phyloP scores from a whole-genome alignment of 1,140 invertebrate genomes.

The Drosophila hydei region DNA sequence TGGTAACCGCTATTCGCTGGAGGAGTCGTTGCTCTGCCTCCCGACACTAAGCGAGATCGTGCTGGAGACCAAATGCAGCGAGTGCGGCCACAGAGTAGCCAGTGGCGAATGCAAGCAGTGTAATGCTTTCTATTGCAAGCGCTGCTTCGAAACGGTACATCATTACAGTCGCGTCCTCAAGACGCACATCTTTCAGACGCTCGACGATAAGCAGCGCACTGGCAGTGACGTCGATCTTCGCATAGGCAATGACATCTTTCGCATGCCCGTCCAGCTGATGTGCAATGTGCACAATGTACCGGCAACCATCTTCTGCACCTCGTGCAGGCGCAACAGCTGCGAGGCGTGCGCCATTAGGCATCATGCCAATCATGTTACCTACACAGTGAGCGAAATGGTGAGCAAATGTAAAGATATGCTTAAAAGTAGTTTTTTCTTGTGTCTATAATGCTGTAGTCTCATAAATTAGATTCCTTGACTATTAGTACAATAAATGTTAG shows the following conservation, averaged over 20 bases:
- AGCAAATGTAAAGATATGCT: too few species aligned
- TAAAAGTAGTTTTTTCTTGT: too few species aligned
- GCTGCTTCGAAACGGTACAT: constrained; percentile 66
- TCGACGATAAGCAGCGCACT: not conserved
- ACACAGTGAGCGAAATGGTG: constrained; percentile 28
- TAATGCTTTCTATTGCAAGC: constrained; percentile 59
- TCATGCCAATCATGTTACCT: constrained; percentile 17
- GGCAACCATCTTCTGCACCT: constrained; percentile 35
- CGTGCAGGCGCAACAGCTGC: constrained; percentile 31
- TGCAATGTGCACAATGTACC: constrained; percentile 38
- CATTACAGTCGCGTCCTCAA: constrained; percentile 62
- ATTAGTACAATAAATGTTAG: too few species aligned
- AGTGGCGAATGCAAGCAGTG: constrained; percentile 61
- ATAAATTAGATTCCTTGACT: too few species aligned
- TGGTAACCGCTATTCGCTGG: constrained; percentile 24
- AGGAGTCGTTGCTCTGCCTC: constrained; percentile 19
- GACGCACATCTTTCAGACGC: constrained; percentile 37
- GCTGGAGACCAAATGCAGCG: constrained; percentile 51
- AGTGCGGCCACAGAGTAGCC: constrained; percentile 45
- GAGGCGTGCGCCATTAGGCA: not conserved
- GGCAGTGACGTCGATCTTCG: not conserved
- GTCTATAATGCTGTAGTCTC: too few species aligned
- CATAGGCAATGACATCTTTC: constrained; percentile 42
- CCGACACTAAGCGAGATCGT: constrained; percentile 4
- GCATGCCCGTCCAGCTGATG: constrained; percentile 9